Percentiles rank a stretch among this genome's conserved stretches.
These are phyloP conservation scores for Norana najaformis DNA, from an alignment of 2,888 invertebrate species.

Conservation along the genomic window DNA sequence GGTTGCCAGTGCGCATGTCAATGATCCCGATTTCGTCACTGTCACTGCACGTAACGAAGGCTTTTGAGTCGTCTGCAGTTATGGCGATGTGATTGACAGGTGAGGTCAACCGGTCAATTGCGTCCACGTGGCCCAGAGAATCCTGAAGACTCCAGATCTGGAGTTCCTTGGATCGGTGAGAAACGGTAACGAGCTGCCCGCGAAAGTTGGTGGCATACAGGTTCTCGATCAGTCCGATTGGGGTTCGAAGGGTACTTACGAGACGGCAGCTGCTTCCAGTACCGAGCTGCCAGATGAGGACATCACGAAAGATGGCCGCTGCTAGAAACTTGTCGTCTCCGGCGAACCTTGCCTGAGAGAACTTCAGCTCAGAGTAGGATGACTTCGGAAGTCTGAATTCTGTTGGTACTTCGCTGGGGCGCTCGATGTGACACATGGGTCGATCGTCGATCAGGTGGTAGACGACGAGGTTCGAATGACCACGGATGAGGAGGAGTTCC, in stretches of 20 bases:
- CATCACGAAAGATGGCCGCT: slow-evolving; percentile 57
- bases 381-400: slow-evolving; percentile 59
- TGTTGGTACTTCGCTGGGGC: slow-evolving; percentile 54
- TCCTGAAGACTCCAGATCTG: slow-evolving; percentile 58
- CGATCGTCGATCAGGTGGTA: slow-evolving; percentile 53
- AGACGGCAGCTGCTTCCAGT: slow-evolving; percentile 31
- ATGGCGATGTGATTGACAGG: slow-evolving; percentile 51
- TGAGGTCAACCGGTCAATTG: slow-evolving; percentile 56
- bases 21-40: slow-evolving; percentile 60
- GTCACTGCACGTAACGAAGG: slow-evolving; percentile 52
- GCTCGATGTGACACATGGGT: slow-evolving; percentile 49
- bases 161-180: slow-evolving; percentile 47
- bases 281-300: slow-evolving; percentile 57
- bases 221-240: slow-evolving; percentile 55
- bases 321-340: slow-evolving; percentile 55
- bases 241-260: slow-evolving; percentile 54
- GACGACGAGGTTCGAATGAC: slow-evolving; percentile 48
- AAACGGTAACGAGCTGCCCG: slow-evolving; percentile 54
- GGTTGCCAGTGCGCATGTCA: slow-evolving; percentile 55
- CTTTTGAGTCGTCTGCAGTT: slow-evolving; percentile 48
- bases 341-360: slow-evolving; percentile 56
- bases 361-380: slow-evolving; percentile 48
- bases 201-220: slow-evolving; percentile 50
- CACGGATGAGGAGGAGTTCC: slow-evolving; percentile 37
- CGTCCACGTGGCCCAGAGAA: slow-evolving; percentile 52